Percentiles rank a stretch among this genome's conserved stretches.
Conservation (phyloP, 2,888 invertebrate genomes). For the Gibbula magus region DNA sequence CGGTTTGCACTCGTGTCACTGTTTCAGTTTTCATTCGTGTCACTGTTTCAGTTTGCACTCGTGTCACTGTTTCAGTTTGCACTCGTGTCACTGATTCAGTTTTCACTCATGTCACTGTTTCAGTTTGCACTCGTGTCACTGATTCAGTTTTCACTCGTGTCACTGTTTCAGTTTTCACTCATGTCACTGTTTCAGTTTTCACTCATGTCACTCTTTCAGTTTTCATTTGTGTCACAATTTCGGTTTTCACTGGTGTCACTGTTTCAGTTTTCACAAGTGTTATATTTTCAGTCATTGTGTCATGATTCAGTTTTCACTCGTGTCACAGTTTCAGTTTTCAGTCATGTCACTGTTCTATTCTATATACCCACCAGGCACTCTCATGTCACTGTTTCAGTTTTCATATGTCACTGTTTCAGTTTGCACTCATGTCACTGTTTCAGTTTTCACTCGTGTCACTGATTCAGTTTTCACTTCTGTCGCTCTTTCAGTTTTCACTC, state of each 20-base stretch:
- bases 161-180: not conserved
- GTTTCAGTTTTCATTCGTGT: no score
- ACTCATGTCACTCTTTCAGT: not conserved
- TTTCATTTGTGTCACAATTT: not conserved
- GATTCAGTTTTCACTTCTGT: slow-evolving; percentile 11
- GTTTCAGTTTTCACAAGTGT: not conserved
- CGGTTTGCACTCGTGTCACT: no score
- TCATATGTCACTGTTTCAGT: not conserved
- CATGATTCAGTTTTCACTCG: not conserved
- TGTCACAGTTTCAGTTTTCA: not conserved
- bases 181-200: not conserved
- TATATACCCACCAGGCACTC: no score
- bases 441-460: no score
- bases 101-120: no score
- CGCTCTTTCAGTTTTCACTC: slow-evolving; percentile 21
- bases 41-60: no score
- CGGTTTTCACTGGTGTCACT: not conserved
- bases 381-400: no score
- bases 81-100: no score
- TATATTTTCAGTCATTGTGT: no score
- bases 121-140: not conserved
- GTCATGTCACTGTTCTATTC: no score
- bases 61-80: no score
- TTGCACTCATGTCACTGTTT: not conserved
- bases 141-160: not conserved